A percentile compares a stretch with the other conserved stretches of the same genome.
phyloP scores from a whole-genome alignment of 1,140 invertebrate species.

The Stegodyphus dumicola region DNA sequence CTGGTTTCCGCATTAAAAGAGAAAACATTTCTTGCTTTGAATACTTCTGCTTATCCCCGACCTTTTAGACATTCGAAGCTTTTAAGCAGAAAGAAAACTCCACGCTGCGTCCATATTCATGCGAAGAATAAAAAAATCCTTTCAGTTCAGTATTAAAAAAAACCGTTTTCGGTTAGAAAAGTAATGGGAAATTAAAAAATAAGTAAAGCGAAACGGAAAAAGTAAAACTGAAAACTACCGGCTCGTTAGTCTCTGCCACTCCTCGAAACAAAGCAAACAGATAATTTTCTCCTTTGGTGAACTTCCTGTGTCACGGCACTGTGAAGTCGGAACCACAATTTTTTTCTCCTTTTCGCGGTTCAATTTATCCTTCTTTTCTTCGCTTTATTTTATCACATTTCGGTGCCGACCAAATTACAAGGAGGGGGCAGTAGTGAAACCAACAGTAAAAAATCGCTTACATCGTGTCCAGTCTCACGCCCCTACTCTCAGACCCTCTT shows the following conservation, averaged over 20 bases:
- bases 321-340: neutral
- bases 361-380: neutral
- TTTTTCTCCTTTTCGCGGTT: neutral
- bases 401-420: slow-evolving; percentile 22
- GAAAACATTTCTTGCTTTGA: too few species aligned
- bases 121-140: too few species aligned
- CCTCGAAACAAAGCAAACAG: neutral
- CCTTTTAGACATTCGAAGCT: too few species aligned
- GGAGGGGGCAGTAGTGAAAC: neutral
- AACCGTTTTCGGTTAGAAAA: neutral
- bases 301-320: slow-evolving; percentile 4
- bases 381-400: slow-evolving; percentile 23
- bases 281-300: slow-evolving; percentile 22
- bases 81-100: too few species aligned
- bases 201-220: neutral
- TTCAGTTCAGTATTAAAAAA: neutral
- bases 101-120: too few species aligned
- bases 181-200: neutral
- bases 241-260: neutral
- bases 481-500: neutral
- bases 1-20: too few species aligned
- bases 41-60: too few species aligned
- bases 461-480: slow-evolving; percentile 22
- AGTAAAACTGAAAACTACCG: neutral
- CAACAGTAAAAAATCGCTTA: neutral